Evolutionary conservation across 1,140 invertebrate species (phyloP), one percentile per base, ranked within the genome.

Genomic region (Cydia fagiglandana): DNA sequence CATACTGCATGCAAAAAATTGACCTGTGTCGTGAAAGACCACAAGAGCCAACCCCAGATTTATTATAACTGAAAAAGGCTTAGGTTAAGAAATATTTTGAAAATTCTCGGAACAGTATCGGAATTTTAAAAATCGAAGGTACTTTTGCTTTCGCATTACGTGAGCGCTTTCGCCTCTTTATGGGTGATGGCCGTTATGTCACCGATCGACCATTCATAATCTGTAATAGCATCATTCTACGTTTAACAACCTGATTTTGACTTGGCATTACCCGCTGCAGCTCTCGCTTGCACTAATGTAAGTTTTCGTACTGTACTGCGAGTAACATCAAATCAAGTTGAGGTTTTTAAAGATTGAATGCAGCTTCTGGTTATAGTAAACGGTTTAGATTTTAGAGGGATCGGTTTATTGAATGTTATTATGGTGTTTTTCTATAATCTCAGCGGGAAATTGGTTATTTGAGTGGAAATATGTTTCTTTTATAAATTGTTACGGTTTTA

Each of bases 121-220:
- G 56, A 61, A 61, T 24, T 56, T 56, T 24, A 61, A 61, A 61
- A 61, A 61, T 24, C 17, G 56, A 61, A 61, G 56, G 56, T 61
- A 61, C 56, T 53, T n/a, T 17, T 17, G 50, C 15, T 61, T 61
- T 61, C 20, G 56, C 20, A 24, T 61, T 61, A 61, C 56, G 56
- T 61, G 56, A 61, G 56, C 56, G 56, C 56, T 61, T 61, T 61
- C 56, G 56, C 56, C 56, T 61, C 7, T 61, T 61, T 61, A 61
- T 61, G 56, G 15, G 56, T 24, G 56, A 24, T 61, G 20, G n/a
- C 56, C 20, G 56, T 61, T 61, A 61, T 24, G 12, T 61, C 56
- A 61, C 50, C 9, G 56, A 61, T 61, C n/a, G 20, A n/a, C 56
- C 56, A 61, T 61, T 61, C 56, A 61, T 61, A 61, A 61, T 61